These are phyloP conservation scores for zebrafish (Danio rerio) DNA, from an alignment of 2,113 vertebrate species.

Conservation along the genomic window DNA sequence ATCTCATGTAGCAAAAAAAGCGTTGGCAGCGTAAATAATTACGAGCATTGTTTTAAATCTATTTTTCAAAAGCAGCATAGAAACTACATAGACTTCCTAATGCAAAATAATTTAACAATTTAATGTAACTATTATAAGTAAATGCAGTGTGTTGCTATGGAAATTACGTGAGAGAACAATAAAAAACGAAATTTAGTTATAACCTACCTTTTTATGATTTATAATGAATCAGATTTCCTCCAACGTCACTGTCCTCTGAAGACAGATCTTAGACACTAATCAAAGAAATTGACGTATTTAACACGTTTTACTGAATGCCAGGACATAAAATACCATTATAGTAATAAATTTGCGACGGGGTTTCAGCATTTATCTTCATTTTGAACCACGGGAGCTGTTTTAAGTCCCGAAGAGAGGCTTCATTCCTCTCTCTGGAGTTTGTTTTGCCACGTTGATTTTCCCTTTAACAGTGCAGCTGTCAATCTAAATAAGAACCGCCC, in stretches of 20 bases:
- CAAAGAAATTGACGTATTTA: background rate
- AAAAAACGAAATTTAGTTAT: background rate
- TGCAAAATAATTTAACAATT: background rate
- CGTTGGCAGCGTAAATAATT: background rate
- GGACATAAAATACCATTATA: background rate
- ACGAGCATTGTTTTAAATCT: background rate
- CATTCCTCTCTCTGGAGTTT: background rate
- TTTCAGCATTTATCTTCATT: background rate
- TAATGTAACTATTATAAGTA: no score
- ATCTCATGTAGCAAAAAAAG: background rate
- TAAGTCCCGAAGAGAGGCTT: background rate
- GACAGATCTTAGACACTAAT: background rate
- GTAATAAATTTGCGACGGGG: background rate
- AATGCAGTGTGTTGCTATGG: background rate
- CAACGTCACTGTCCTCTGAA: background rate
- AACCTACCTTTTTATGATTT: background rate
- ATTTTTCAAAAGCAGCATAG: no score
- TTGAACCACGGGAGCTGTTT: background rate
- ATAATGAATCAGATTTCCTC: background rate
- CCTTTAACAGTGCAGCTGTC: background rate
- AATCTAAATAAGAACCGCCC: conserved; percentile 19
- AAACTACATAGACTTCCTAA: background rate
- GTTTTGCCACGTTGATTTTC: conserved; percentile 26
- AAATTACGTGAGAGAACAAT: background rate
- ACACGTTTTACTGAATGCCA: background rate